phyloP scores from a whole-genome alignment of 1,140 invertebrate genomes.

The Zaprionus ghesquierei region DNA sequence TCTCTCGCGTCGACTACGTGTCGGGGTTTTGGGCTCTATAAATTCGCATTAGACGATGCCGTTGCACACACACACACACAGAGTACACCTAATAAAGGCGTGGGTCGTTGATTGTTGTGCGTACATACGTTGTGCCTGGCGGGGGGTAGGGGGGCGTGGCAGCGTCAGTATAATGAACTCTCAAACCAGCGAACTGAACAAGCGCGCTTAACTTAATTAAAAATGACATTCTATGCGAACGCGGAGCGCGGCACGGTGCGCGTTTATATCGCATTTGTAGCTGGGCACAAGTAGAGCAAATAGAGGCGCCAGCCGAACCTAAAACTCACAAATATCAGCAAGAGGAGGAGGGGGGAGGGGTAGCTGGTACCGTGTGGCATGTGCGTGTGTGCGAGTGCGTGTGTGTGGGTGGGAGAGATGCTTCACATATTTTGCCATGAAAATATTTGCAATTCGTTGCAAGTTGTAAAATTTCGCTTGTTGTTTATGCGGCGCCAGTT shows the following conservation, averaged over 20 bases:
- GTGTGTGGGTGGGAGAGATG: neutral
- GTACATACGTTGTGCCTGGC: conserved; percentile 38
- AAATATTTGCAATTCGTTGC: conserved; percentile 62
- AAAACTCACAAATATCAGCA: neutral
- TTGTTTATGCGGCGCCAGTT: conserved; percentile 49
- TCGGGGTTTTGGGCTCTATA: conserved; percentile 41
- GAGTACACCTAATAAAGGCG: conserved; percentile 24
- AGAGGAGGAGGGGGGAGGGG: neutral
- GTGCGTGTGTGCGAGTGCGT: neutral
- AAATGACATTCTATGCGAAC: conserved; percentile 65
- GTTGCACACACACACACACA: neutral
- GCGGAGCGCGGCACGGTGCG: neutral
- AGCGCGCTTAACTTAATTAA: conserved; percentile 77
- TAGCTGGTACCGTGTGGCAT: neutral
- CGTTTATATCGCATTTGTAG: conserved; percentile 51
- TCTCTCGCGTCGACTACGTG: conserved; percentile 22
- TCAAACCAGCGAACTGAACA: conserved; percentile 57
- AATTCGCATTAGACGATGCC: conserved; percentile 57
- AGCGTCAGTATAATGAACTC: conserved; percentile 58
- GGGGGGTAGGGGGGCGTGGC: neutral
- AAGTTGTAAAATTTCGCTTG: conserved; percentile 54
- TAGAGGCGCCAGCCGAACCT: conserved; percentile 4
- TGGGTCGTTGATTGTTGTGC: conserved; percentile 26
- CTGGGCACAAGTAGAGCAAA: conserved; percentile 2
- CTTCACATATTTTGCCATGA: conserved; percentile 62